phyloP scores from a whole-genome alignment of 2,888 invertebrate species.

The Tuberolachnus salignus region DNA sequence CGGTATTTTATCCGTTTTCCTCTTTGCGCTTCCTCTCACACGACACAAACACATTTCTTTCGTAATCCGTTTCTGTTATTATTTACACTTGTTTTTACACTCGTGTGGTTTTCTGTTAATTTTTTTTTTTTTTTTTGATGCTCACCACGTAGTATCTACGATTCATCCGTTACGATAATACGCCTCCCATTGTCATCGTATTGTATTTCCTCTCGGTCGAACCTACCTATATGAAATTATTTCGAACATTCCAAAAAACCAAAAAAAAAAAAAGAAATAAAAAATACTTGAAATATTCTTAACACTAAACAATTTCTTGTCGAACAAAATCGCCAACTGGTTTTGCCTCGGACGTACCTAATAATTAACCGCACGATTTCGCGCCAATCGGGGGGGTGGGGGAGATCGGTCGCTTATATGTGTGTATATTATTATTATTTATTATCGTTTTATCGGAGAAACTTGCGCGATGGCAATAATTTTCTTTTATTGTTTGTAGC shows the following conservation, averaged over 20 bases:
- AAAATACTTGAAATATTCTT: too few species aligned
- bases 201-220: constrained; percentile 28
- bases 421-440: background rate
- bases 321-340: background rate
- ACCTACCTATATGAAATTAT: constrained; percentile 19
- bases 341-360: background rate
- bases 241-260: constrained; percentile 39
- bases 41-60: too few species aligned
- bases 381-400: too few species aligned
- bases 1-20: too few species aligned
- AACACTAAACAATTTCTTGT: background rate
- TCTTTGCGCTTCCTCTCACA: too few species aligned
- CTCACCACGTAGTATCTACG: too few species aligned
- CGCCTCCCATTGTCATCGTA: too few species aligned
- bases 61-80: too few species aligned
- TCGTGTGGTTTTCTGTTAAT: too few species aligned
- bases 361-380: background rate
- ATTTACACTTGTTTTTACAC: too few species aligned
- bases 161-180: background rate
- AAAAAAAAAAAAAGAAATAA: too few species aligned
- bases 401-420: background rate
- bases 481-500: too few species aligned
- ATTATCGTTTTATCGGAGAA: background rate
- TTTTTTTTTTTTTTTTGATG: constrained; percentile 21
- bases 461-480: background rate